Evolutionary conservation across 2,113 vertebrate species (phyloP).

Genomic region (Bungarus multicinctus): DNA sequence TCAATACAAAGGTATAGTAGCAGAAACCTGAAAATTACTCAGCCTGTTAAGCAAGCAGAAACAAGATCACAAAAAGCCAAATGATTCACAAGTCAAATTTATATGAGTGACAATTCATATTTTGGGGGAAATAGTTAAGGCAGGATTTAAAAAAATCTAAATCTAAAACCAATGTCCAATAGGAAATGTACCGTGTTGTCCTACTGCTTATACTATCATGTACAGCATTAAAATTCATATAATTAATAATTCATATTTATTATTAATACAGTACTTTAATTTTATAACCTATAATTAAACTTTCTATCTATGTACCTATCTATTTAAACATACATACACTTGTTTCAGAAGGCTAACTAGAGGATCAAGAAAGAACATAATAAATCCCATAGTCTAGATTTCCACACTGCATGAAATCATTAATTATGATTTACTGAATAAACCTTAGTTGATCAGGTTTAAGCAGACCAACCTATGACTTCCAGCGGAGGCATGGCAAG

Average conservation of each 20-base stretch:
- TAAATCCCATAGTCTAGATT: not conserved
- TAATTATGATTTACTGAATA: not conserved
- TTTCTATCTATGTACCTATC: not conserved
- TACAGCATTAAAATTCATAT: not conserved
- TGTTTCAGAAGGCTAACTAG: not conserved
- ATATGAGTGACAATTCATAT: accelerated
- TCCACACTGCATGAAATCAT: not conserved
- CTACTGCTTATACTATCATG: accelerated
- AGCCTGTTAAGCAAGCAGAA: not conserved
- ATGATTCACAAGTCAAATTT: not conserved
- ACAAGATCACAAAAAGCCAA: not conserved
- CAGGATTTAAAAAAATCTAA: not conserved
- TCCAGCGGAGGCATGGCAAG: not conserved
- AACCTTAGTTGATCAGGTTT: not conserved
- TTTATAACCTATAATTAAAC: not conserved
- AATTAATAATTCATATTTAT: no score
- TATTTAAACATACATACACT: not conserved
- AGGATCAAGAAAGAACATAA: not conserved
- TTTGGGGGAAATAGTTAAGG: not conserved
- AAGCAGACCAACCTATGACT: not conserved
- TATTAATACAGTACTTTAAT: no score
- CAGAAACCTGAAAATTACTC: not conserved
- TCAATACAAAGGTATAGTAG: not conserved
- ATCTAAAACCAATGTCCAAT: not conserved
- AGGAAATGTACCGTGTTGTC: not conserved